Base-by-base conservation (phyloP, 2,888 invertebrate genomes). In the Drosophila setosimentum region DNA sequence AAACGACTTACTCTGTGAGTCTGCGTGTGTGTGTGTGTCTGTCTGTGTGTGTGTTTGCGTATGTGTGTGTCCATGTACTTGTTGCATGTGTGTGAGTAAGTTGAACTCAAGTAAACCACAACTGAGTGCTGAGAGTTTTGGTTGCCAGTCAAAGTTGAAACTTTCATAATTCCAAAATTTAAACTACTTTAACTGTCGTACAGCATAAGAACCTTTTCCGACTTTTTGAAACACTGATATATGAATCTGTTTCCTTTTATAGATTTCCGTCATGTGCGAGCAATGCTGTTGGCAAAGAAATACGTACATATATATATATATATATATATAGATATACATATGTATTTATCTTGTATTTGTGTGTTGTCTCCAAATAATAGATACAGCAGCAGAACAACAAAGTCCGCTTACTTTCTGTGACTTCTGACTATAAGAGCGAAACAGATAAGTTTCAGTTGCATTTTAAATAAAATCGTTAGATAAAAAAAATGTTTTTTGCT, bases 181-280 rank as follows among this genome's bases (percentile, higher is more conserved):
- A 81, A 88, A 88, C 82, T 87, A 87, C 87, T 87, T 87, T 77
- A 84, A 88, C 79, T 87, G 82, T 84, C 82, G 78, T 77, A 72
- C 37, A 55, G 62, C 62, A 62, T 40, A 33, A 63, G 32, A 40
- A 48, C 30, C 42, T 35, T 54, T 76, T 72, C 61, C 68, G 51
- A 68, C 68, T 55, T 49, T 57, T 24, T 37, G 30, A 60, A 60
- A 61, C 61, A 58, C 53, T 70, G 74, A 62, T 55, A 78, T 64
- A 66, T 73, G 63, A 61, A 53, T 45, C 55, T 49, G 70, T 62
- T 78, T 78, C 65, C 70, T 65, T 69, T 66, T 33, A 35, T 49
- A 69, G 60, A 66, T 59, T 68, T 77, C 53, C 63, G 29, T 29
- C 13, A n/a, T 40, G 24, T 35, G 49, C 54, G 54, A 21, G 64